Evolutionary conservation across 2,113 vertebrate genomes (phyloP), one percentile per base, ranked within the genome.

Genomic region (Candoia aspera): DNA sequence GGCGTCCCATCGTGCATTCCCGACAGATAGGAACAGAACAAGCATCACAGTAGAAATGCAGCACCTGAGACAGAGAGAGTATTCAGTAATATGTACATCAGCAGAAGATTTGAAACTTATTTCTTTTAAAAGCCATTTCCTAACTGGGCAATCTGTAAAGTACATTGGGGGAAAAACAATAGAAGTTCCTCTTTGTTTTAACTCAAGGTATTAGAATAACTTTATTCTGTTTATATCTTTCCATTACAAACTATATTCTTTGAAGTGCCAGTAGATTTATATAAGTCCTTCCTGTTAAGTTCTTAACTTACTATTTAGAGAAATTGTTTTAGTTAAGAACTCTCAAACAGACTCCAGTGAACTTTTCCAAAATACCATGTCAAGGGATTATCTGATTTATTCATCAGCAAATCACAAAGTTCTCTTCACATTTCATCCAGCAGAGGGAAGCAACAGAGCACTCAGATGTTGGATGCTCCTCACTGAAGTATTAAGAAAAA

Each of bases 21-120:
- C 99, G 98, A 95, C 99, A 99, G 97, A 99, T 99, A 89, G 99
- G 99, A 94, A 99, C 98, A 3, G 98, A 98, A 95, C 99, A 99
- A 26, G 98, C 98, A 96, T 99, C 99, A 90, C 99, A 99, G 97
- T 99, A 99, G 94, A 99, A 98, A 93, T 99, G 98, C 93, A 99
- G 98, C 93, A 99, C 99, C 99, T 99, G 89, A 2, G 85, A 91
- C 33, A 92, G 57, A 58, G n/a, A 26, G 54, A 6, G 68, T 37
- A 24, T 37, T 8, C 60, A 23, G 79, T 24, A 68, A 84, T 29
- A 8, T 2, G 0, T 92, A 0, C 3, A 84, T 89, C 11, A 91
- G 23, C 13, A 60, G 21, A 86, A 11, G 23, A 79, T 79, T 33
- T 79, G 21, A 79, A n/a, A 79, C 37, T 33, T n/a, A 68, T 68